Evolutionary conservation across 2,797 vertebrate species (phyloP), one percentile per base, ranked within the genome.

Genomic region (Enteromius paludinosus): DNA sequence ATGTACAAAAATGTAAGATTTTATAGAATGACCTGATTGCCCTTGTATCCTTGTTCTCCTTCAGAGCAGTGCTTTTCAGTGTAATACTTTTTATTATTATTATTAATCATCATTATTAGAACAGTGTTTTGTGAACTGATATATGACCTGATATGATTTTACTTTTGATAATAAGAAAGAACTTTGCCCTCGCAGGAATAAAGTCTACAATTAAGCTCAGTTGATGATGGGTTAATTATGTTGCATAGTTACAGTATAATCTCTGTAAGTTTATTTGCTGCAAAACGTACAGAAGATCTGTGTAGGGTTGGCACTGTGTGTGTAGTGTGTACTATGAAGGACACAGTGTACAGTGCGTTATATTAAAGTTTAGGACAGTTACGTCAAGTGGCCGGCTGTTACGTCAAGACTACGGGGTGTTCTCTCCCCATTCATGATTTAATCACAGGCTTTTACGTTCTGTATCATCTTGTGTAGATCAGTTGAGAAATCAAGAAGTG

Each of bases 241-340:
- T 35, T 33, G 41, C 23, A 15, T 52, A 17, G 30, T 17, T 25
- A 25, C 11, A 43, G 11, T 43, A 47, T 47, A 15, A 47, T 43
- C 41, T 18, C 18, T 7, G 23, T 30, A 23, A 23, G 7, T 3
- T 20, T 15, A 52, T 66, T 68, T 54, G 30, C 25, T 52, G 62
- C 7, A 23, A 68, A 52, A 56, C 14, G 33, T 23, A 10, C 20
- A 23, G 30, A 25, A 41, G 52, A 43, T 41, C 47, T 73, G 41
- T 61, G 38, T 15, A 25, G 25, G 41, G 41, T 15, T 65, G n/a
- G 69, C 65, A 18, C 41, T 54, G 71, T n/a, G 18, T 70, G 18
- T 70, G 59, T 74, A 74, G 56, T 81, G 71, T 43, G 80, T 52
- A 41, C 45, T 54, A 52, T 81, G 70, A 81, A 81, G 79, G 70